These are phyloP conservation scores for Nannospalax galili DNA, from an alignment of 2,113 vertebrate species.

Conservation along the genomic window DNA sequence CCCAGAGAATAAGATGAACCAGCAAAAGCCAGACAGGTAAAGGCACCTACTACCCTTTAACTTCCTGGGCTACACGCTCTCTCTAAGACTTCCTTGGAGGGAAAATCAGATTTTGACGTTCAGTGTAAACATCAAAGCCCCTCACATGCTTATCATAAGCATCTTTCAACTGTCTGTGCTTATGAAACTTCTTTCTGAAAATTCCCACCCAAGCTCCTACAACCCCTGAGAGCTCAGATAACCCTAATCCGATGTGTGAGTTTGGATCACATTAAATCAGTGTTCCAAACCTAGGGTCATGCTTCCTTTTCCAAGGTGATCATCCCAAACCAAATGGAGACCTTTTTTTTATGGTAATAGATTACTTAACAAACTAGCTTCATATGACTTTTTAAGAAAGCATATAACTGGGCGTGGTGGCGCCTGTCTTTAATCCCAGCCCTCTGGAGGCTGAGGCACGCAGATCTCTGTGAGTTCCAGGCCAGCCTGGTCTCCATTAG, in stretches of 20 bases:
- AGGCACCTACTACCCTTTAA: not conserved
- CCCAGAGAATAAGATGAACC: not conserved
- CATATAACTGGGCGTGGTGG: no score
- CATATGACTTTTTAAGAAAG: slow-evolving; percentile 21
- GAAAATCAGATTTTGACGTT: slow-evolving; percentile 25
- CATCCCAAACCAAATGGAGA: slow-evolving; percentile 74
- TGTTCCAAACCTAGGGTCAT: not conserved
- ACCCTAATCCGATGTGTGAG: slow-evolving; percentile 41
- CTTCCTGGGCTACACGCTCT: not conserved
- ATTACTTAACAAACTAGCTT: slow-evolving; percentile 71
- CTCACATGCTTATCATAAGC: slow-evolving; percentile 7
- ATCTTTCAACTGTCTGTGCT: slow-evolving; percentile 28
- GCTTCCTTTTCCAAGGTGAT: slow-evolving; percentile 42
- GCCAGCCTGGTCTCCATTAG: no score
- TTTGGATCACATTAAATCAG: slow-evolving; percentile 58
- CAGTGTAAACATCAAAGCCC: slow-evolving; percentile 10
- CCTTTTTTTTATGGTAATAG: slow-evolving; percentile 57
- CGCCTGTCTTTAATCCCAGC: no score
- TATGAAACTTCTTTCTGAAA: slow-evolving; percentile 34
- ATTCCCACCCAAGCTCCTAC: slow-evolving; percentile 38
- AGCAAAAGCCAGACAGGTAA: not conserved
- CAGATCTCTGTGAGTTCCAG: no score
- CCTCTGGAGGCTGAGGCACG: no score
- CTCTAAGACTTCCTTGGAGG: not conserved
- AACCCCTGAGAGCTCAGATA: not conserved